A percentile compares a stretch with the other conserved stretches of the same genome.
phyloP scores from a whole-genome alignment of 64 coral and sea anemone genomes.

The Porites australiensis region DNA sequence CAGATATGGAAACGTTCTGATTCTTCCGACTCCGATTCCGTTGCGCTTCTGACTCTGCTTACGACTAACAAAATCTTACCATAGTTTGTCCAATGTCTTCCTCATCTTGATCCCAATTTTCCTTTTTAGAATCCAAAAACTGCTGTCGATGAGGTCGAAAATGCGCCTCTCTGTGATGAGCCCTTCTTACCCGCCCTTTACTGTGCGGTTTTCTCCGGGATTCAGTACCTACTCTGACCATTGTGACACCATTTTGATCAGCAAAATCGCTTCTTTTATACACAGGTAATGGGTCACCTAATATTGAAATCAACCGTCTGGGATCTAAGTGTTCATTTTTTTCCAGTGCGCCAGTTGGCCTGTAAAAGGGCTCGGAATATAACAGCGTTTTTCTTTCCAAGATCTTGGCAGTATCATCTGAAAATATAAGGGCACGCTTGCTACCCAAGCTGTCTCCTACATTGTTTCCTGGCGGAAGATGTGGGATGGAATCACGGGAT shows the following conservation, averaged over 20 bases:
- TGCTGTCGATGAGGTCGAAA: background rate
- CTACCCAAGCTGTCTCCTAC: background rate
- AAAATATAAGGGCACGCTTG: background rate
- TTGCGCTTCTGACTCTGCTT: no score
- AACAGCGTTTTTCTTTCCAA: constrained; percentile 27
- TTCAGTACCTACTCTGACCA: no score
- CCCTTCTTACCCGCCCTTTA: background rate
- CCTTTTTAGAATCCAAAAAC: no score
- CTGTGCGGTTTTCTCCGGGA: background rate
- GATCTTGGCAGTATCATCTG: constrained; percentile 11
- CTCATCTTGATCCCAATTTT: background rate
- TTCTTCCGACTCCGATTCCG: no score
- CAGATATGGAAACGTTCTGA: no score
- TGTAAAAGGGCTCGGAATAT: constrained; percentile 30
- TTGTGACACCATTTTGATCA: background rate
- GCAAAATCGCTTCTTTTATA: constrained; percentile 12
- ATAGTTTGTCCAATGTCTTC: background rate
- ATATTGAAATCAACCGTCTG: constrained; percentile 3
- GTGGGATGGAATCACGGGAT: background rate
- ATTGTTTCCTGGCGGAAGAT: background rate
- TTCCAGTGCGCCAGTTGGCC: background rate
- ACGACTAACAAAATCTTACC: background rate
- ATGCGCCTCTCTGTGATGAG: background rate
- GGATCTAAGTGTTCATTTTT: constrained; percentile 6
- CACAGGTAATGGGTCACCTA: constrained; percentile 19